A percentile compares a stretch with the other conserved stretches of the same genome.
phyloP scores from a whole-genome alignment of 2,888 invertebrate genomes.

The Trissolcus japonicus region DNA sequence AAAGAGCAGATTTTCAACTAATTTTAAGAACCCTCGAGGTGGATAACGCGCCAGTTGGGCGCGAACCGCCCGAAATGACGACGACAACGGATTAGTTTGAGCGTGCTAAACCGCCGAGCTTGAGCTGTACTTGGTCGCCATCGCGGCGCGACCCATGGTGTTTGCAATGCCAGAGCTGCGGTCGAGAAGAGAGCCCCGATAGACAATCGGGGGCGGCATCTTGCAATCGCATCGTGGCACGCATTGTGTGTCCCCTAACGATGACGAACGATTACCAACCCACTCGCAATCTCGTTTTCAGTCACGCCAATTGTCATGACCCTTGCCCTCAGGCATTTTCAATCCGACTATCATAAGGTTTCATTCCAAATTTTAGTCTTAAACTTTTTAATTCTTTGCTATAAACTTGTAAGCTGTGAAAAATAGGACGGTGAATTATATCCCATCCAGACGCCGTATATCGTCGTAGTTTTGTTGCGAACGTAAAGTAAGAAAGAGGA shows the following conservation, averaged over 20 bases:
- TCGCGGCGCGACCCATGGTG: slow-evolving; percentile 59
- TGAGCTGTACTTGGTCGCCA: slow-evolving; percentile 72
- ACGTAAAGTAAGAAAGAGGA: slow-evolving; percentile 10
- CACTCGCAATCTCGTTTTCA: slow-evolving; percentile 57
- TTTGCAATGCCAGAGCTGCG: slow-evolving; percentile 56
- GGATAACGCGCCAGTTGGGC: slow-evolving; percentile 15
- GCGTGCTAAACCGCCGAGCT: slow-evolving; percentile 71
- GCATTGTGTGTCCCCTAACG: slow-evolving; percentile 69
- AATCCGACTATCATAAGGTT: background rate
- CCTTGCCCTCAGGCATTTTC: background rate
- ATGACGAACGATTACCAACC: slow-evolving; percentile 71
- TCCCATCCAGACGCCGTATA: background rate
- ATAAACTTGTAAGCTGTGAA: too few species aligned
- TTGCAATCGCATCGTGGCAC: slow-evolving; percentile 72
- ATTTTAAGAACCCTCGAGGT: slow-evolving; percentile 47
- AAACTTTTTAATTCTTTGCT: too few species aligned
- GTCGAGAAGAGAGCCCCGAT: slow-evolving; percentile 57
- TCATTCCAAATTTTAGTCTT: too few species aligned
- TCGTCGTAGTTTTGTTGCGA: slow-evolving; percentile 2
- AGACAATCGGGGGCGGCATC: slow-evolving; percentile 73
- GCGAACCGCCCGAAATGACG: slow-evolving; percentile 49
- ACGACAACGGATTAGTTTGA: slow-evolving; percentile 72
- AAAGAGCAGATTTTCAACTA: slow-evolving; percentile 43
- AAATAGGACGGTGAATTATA: background rate
- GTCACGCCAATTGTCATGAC: slow-evolving; percentile 17